Evolutionary conservation across 2,888 invertebrate species (phyloP).

Genomic region (Acheta domesticus): DNA sequence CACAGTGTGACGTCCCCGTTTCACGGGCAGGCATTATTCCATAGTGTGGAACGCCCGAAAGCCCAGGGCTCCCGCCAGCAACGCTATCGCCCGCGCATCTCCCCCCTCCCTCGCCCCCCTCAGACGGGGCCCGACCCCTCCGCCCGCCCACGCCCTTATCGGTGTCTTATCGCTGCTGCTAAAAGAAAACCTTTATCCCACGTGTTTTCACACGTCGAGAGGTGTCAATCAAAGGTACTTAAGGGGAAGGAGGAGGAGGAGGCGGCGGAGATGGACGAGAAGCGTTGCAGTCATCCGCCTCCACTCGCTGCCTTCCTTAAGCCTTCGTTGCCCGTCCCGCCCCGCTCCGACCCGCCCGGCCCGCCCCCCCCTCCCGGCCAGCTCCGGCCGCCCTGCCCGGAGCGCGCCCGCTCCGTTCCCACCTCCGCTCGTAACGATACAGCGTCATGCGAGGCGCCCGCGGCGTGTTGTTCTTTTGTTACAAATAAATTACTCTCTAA

Average conservation of each 20-base stretch:
- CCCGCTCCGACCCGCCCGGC: too few relatives aligned
- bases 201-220: neutral
- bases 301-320: neutral
- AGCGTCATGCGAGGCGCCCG: neutral
- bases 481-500: constrained; percentile 18
- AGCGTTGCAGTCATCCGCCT: neutral
- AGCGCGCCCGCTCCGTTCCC: too few relatives aligned
- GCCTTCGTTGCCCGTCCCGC: too few relatives aligned
- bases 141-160: neutral
- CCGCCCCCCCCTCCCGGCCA: too few relatives aligned
- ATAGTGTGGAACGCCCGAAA: too few relatives aligned
- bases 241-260: neutral
- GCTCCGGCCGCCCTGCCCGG: too few relatives aligned
- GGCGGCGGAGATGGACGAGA: neutral
- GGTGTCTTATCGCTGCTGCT: neutral
- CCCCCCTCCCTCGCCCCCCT: too few relatives aligned
- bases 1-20: too few relatives aligned
- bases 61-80: too few relatives aligned
- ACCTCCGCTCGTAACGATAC: neutral
- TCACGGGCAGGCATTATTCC: too few relatives aligned
- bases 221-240: constrained; percentile 18
- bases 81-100: too few relatives aligned
- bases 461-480: constrained; percentile 9
- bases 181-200: neutral
- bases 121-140: neutral